phyloP scores from a whole-genome alignment of 2,888 invertebrate genomes.

The Acanthoscelides obtectus region DNA sequence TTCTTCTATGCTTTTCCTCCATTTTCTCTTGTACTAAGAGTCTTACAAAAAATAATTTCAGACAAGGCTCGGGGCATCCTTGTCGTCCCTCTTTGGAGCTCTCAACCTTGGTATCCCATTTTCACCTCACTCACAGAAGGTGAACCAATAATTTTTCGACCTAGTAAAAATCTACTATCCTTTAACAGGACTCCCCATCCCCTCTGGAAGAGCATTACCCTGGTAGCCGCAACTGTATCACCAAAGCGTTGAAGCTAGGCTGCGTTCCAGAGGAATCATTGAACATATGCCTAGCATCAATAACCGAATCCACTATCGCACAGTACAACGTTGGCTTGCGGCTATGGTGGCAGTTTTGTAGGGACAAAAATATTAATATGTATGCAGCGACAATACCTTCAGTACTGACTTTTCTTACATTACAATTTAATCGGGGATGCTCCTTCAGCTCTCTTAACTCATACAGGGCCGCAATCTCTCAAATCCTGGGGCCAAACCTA shows the following conservation, averaged over 20 bases:
- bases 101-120: slow-evolving; percentile 15
- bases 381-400: slow-evolving; percentile 1
- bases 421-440: slow-evolving; percentile 5
- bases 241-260: not conserved
- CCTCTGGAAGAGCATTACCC: slow-evolving; percentile 3
- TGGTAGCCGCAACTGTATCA: slow-evolving; percentile 4
- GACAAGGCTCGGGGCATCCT: slow-evolving; percentile 13
- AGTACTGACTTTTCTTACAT: slow-evolving; percentile 5
- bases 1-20: slow-evolving; percentile 19
- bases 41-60: slow-evolving; percentile 4
- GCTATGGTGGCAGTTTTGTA: slow-evolving; percentile 15
- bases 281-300: slow-evolving; percentile 8
- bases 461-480: slow-evolving; percentile 9
- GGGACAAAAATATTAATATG: not conserved
- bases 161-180: not conserved
- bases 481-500: slow-evolving; percentile 4
- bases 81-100: slow-evolving; percentile 11
- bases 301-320: slow-evolving; percentile 9
- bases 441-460: slow-evolving; percentile 12
- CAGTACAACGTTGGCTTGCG: slow-evolving; percentile 10
- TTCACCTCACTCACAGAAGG: slow-evolving; percentile 5
- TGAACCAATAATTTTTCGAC: not conserved
- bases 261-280: slow-evolving; percentile 8
- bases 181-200: slow-evolving; percentile 1
- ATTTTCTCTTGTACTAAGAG: slow-evolving; percentile 8